Evolutionary conservation across 2,797 vertebrate genomes (phyloP), one percentile per base, ranked within the genome.

Genomic region (Chelon labrosus): DNA sequence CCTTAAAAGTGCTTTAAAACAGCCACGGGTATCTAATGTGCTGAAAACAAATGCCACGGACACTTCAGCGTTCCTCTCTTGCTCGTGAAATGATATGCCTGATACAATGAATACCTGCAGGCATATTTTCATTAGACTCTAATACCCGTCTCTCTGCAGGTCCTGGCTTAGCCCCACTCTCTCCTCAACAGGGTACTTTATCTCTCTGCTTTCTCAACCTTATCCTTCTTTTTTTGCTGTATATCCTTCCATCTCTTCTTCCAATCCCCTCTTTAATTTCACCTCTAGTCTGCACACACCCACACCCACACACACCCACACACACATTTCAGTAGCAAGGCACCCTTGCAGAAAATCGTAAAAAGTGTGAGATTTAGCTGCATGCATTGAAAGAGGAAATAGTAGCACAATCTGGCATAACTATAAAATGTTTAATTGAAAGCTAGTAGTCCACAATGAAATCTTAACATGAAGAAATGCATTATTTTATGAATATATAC

Each of bases 121-220:
- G 76, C 72, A 69, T 64, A 72, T 72, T 79, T 79, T 76, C 65
- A 87, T 85, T 76, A 78, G 65, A 59, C 57, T 81, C 57, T 66
- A 69, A 85, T 68, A n/a, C 37, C 71, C 5, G 9, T 71, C 25
- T 51, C 75, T 70, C 69, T 63, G 53, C 58, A 50, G 59, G 55
- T 50, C 46, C 22, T 5, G 19, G 66, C 65, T 44, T 47, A 3
- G 5, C 14, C 17, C 9, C 10, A 44, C 60, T 11, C 50, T n/a
- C 39, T 44, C 19, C 52, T 69, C 59, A 53, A 65, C 47, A 63
- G 63, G 59, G 41, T 70, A 69, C 55, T 65, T 84, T 79, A 89
- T 88, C 75, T 63, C 70, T 79, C 63, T 79, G 77, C 63, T 80
- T 70, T 72, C 81, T 83, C 83, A 84, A 78, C 25, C 81, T 65